Conservation (phyloP, 2,113 vertebrate genomes). For the Penelope pileata region DNA sequence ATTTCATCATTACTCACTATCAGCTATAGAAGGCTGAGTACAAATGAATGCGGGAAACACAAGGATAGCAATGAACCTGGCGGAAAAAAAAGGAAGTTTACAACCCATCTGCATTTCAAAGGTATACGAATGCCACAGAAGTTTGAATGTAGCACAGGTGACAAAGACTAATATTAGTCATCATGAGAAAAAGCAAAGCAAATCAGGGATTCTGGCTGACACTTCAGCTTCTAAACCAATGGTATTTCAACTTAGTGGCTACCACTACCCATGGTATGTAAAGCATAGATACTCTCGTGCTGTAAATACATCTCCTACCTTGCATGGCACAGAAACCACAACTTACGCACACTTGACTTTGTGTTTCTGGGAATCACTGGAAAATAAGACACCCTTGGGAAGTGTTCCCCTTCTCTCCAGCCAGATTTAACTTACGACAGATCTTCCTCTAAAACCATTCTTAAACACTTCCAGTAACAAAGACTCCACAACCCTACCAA, state of each 20-base stretch:
- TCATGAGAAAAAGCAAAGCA: neutral
- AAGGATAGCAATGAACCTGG: neutral
- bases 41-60: neutral
- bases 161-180: neutral
- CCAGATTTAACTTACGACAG: slow-evolving; percentile 7
- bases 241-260: neutral
- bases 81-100: neutral
- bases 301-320: neutral
- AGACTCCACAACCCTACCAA: neutral
- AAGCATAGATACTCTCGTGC: neutral
- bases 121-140: neutral
- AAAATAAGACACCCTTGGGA: slow-evolving; percentile 28
- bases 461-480: slow-evolving; percentile 19
- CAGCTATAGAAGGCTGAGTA: neutral
- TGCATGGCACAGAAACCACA: neutral
- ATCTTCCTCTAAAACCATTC: neutral
- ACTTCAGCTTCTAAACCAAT: neutral
- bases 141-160: neutral
- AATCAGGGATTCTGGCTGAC: neutral
- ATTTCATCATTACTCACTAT: neutral
- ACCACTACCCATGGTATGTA: neutral
- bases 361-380: neutral
- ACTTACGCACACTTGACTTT: neutral
- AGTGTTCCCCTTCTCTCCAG: neutral
- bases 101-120: neutral